Base-by-base conservation (phyloP, 2,888 invertebrate species). In the Thereva unica region DNA sequence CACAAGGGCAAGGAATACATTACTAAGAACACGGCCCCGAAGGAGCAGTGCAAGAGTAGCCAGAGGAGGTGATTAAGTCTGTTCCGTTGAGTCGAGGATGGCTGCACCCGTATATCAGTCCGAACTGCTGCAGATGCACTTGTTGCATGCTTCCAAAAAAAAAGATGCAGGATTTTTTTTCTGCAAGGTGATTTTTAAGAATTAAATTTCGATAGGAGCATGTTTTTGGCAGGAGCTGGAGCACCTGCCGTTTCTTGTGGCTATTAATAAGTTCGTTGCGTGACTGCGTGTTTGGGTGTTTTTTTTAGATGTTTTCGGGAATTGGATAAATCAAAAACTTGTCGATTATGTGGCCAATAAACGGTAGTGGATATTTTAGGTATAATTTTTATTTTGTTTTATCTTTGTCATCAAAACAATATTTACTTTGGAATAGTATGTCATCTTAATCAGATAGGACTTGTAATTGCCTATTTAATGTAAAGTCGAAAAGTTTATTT, bases 91-190 rank as follows among this genome's bases (percentile, higher is more conserved):
- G 52, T 52, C 53, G 42, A 37, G 53, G 42, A 42, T 64, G n/a
- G 52, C 49, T 49, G 37, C 37, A 9, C 23, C 2, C 10, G 12
- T 41, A 40, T 38, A 6, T 54, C 40, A 6, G 38, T 9, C 38
- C 8, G 38, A 45, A 49, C 40, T 65, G 55, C 54, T 65, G 55
- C 64, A 65, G 64, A 65, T 65, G 64, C 64, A 65, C 64, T 65
- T 65, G 54, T 54, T 64, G 44, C 44, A 64, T 53, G 64, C 64
- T 64, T 64, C 64, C 54, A n/a, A n/a, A n/a, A n/a, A n/a, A n/a
- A 8, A 42, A 42, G 6, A 44, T 44, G 9, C 4, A n/a, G 44
- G 4, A 44, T 7, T n/a, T 44, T 8, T 44, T 8, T 8, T 44
- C n/a, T 44, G 23, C 23, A 23, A 23, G 23, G 23, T 23, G 23